Conservation (phyloP, 2,113 vertebrate genomes). For the Benitochromis conjunctus region DNA sequence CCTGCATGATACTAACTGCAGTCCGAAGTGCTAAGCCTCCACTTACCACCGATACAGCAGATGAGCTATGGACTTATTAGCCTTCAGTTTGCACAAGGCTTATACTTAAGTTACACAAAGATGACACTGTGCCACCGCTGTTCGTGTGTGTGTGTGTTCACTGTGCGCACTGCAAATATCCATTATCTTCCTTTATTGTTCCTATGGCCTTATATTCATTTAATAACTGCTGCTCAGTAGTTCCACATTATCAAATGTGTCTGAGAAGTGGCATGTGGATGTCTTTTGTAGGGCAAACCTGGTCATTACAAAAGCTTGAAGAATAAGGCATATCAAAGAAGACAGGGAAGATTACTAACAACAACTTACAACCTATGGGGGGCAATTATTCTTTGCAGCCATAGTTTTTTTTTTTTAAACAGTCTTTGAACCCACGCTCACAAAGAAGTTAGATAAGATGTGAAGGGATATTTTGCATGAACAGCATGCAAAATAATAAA, state of each 20-base stretch:
- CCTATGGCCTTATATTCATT: neutral
- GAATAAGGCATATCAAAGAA: neutral
- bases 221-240: neutral
- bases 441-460: neutral
- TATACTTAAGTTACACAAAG: neutral
- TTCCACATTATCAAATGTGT: neutral
- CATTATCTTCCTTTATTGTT: conserved; percentile 22
- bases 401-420: neutral
- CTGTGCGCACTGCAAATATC: neutral
- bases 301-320: neutral
- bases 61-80: conserved; percentile 7
- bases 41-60: conserved; percentile 1
- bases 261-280: neutral
- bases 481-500: neutral
- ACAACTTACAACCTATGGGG: neutral
- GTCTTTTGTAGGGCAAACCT: neutral
- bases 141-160: neutral
- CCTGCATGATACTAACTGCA: conserved; percentile 7
- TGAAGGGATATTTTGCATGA: neutral
- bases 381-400: neutral
- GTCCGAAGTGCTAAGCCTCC: neutral
- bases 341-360: neutral
- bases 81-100: conserved; percentile 19
- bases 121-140: neutral
- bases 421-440: neutral